A percentile compares a stretch with the other conserved stretches of the same genome.
Evolutionary conservation across 2,888 invertebrate species (phyloP).

Genomic region (Marronus borbonicus): DNA sequence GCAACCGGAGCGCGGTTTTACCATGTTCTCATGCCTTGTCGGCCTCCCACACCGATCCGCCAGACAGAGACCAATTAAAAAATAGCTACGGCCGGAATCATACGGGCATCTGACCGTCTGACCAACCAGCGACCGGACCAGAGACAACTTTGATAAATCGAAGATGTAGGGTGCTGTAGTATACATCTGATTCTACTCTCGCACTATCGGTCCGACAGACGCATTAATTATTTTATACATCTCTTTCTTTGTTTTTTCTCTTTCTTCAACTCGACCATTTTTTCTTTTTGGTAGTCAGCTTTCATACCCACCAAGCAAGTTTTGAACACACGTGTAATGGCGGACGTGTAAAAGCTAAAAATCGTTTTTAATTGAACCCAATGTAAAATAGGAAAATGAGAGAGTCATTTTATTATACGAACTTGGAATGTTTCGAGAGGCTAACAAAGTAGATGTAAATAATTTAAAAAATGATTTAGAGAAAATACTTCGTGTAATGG

Average conservation of each 20-base stretch:
- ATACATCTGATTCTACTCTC: slow-evolving; percentile 28
- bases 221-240: slow-evolving; percentile 47
- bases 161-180: slow-evolving; percentile 60
- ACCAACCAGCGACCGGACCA: slow-evolving; percentile 65
- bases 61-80: slow-evolving; percentile 68
- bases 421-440: no score
- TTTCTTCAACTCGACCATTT: slow-evolving; percentile 19
- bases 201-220: slow-evolving; percentile 26
- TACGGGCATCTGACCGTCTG: slow-evolving; percentile 62
- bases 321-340: not conserved
- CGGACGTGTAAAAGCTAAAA: not conserved
- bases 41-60: slow-evolving; percentile 59
- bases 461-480: no score
- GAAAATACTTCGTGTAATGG: no score
- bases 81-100: slow-evolving; percentile 67
- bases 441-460: no score
- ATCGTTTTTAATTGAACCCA: no score
- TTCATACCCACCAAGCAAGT: slow-evolving; percentile 20
- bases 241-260: slow-evolving; percentile 16
- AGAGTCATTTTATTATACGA: no score
- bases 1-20: slow-evolving; percentile 14
- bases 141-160: slow-evolving; percentile 64
- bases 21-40: slow-evolving; percentile 45
- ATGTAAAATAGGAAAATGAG: no score
- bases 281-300: slow-evolving; percentile 2